phyloP scores from a whole-genome alignment of 2,797 vertebrate species.

The Chromis chromis region DNA sequence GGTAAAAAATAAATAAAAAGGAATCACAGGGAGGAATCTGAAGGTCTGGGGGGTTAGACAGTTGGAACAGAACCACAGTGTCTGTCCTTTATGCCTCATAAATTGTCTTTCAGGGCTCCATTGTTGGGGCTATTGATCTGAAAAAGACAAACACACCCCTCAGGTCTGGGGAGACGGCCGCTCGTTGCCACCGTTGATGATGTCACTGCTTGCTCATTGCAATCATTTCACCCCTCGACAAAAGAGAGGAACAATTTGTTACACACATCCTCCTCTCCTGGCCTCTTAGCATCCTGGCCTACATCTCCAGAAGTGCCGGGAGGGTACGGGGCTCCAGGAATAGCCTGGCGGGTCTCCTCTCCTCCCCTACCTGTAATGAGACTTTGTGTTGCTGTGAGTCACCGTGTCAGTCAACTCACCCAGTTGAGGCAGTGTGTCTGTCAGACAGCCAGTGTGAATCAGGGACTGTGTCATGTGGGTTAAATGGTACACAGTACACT shows the following conservation, averaged over 20 bases:
- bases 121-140: conserved; percentile 79
- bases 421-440: conserved; percentile 51
- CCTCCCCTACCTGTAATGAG: conserved; percentile 68
- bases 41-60: conserved; percentile 16
- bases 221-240: conserved; percentile 37
- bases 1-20: conserved; percentile 35
- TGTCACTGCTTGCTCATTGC: conserved; percentile 32
- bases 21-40: conserved; percentile 32
- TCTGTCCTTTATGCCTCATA: conserved; percentile 80
- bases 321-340: conserved; percentile 21
- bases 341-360: conserved; percentile 39
- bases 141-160: conserved; percentile 79
- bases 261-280: conserved; percentile 14
- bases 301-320: neutral
- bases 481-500: conserved; percentile 78
- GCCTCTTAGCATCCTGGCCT: conserved; percentile 41
- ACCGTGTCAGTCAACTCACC: conserved; percentile 67
- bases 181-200: conserved; percentile 55
- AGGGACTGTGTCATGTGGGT: conserved; percentile 75
- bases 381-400: conserved; percentile 68
- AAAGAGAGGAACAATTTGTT: conserved; percentile 19
- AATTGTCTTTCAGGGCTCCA: conserved; percentile 76
- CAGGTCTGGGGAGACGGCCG: conserved; percentile 36
- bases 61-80: conserved; percentile 48
- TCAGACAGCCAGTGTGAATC: conserved; percentile 70